A percentile compares a stretch with the other conserved stretches of the same genome.
phyloP scores from a whole-genome alignment of 2,797 vertebrate genomes.

The Poeciliopsis gracilis region DNA sequence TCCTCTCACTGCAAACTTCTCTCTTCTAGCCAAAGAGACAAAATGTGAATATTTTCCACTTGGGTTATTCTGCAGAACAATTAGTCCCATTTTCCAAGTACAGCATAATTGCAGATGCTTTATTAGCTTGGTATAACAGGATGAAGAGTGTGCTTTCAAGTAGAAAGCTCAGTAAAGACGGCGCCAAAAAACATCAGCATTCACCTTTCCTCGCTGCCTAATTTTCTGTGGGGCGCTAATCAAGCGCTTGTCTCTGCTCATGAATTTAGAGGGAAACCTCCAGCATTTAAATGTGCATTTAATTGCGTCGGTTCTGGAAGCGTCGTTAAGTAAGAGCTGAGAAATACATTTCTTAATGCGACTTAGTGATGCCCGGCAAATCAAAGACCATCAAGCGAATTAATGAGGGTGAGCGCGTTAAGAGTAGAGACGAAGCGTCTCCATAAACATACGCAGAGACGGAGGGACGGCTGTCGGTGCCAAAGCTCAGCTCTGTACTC shows the following conservation, averaged over 20 bases:
- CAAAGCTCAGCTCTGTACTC: conserved; percentile 39
- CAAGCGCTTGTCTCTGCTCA: conserved; percentile 59
- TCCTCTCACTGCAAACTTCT: not conserved
- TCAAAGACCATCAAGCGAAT: conserved; percentile 82
- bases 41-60: conserved; percentile 1
- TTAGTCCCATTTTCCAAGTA: conserved; percentile 6
- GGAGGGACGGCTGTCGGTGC: conserved; percentile 50
- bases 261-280: conserved; percentile 63
- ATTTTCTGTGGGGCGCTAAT: conserved; percentile 65
- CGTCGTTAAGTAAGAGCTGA: conserved; percentile 79
- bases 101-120: conserved; percentile 15
- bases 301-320: conserved; percentile 80
- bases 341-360: conserved; percentile 83
- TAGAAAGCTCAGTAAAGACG: conserved; percentile 33
- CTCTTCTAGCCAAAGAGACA: not conserved
- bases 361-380: conserved; percentile 82
- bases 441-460: conserved; percentile 73
- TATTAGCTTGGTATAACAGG: conserved; percentile 32
- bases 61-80: not conserved
- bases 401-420: conserved; percentile 81
- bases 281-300: conserved; percentile 75
- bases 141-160: conserved; percentile 19
- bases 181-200: conserved; percentile 32
- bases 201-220: conserved; percentile 58
- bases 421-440: conserved; percentile 64